phyloP scores from a whole-genome alignment of 23 tunicate species.

The Halocynthia aurantium region DNA sequence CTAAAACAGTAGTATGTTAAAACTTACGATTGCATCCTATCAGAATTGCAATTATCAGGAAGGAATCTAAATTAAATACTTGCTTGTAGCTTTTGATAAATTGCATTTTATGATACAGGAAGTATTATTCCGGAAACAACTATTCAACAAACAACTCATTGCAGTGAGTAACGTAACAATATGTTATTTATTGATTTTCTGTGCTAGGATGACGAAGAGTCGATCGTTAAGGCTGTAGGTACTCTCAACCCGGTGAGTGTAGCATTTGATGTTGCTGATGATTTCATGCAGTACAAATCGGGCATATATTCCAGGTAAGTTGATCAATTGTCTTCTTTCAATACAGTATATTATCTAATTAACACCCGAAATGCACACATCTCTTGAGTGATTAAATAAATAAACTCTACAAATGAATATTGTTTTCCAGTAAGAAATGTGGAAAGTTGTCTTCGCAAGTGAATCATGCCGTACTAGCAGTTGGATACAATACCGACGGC shows the following conservation, averaged over 20 bases:
- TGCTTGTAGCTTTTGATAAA: too few relatives aligned
- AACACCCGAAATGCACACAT: background rate
- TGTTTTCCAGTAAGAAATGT: constrained; percentile 53
- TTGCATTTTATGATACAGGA: too few relatives aligned
- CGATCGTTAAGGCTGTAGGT: constrained; percentile 58
- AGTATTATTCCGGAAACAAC: too few relatives aligned
- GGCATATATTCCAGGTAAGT: constrained; percentile 84
- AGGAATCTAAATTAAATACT: too few relatives aligned
- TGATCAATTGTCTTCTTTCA: background rate
- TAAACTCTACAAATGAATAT: background rate
- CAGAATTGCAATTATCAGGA: too few relatives aligned
- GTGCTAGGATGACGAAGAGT: constrained; percentile 56
- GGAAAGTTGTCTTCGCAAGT: constrained; percentile 65
- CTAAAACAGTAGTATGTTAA: too few relatives aligned
- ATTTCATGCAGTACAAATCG: constrained; percentile 68
- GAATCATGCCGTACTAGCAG: constrained; percentile 96
- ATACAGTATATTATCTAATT: background rate
- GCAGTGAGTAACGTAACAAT: too few relatives aligned
- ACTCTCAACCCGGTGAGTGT: constrained; percentile 71
- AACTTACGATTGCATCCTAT: too few relatives aligned
- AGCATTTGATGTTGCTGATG: constrained; percentile 81
- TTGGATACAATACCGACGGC: constrained; percentile 67
- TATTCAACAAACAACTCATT: too few relatives aligned
- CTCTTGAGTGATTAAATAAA: background rate
- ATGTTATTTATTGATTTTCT: too few relatives aligned